These are phyloP conservation scores for Ataeniobius toweri DNA, from an alignment of 2,797 vertebrate genomes.

Conservation along the genomic window DNA sequence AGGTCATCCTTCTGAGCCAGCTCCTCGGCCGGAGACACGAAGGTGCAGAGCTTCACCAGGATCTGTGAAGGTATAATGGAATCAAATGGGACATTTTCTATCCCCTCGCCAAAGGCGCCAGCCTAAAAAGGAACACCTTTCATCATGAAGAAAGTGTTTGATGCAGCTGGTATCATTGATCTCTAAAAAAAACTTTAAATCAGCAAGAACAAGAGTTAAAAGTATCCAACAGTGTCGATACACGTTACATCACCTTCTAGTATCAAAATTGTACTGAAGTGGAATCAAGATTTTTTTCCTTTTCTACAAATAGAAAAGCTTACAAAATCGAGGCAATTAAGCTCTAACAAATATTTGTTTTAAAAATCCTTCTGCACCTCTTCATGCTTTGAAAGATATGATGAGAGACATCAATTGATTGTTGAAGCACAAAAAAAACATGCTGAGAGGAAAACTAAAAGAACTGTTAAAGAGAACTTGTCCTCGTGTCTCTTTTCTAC, in stretches of 20 bases:
- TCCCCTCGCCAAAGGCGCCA: background rate
- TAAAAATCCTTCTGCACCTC: too few species aligned
- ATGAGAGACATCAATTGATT: background rate
- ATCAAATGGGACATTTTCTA: background rate
- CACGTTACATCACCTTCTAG: background rate
- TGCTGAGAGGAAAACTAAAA: background rate
- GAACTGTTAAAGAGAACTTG: background rate
- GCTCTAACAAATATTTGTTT: too few species aligned
- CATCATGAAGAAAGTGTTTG: background rate
- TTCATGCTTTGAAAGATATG: too few species aligned
- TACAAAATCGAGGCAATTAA: too few species aligned
- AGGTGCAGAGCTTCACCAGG: constrained; percentile 96
- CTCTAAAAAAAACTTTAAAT: background rate
- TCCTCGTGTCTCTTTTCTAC: constrained; percentile 60
- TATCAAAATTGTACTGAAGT: background rate
- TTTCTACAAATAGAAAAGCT: too few species aligned
- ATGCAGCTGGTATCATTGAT: background rate
- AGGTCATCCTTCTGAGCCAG: constrained; percentile 98
- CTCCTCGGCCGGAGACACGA: constrained; percentile 96
- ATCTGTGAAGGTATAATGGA: constrained; percentile 77
- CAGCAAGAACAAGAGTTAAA: background rate
- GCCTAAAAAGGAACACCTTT: background rate
- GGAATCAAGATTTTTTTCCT: background rate
- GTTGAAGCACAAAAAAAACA: background rate
- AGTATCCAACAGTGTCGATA: background rate